Conservation (phyloP, 2,888 invertebrate genomes). For the Empis livida region DNA sequence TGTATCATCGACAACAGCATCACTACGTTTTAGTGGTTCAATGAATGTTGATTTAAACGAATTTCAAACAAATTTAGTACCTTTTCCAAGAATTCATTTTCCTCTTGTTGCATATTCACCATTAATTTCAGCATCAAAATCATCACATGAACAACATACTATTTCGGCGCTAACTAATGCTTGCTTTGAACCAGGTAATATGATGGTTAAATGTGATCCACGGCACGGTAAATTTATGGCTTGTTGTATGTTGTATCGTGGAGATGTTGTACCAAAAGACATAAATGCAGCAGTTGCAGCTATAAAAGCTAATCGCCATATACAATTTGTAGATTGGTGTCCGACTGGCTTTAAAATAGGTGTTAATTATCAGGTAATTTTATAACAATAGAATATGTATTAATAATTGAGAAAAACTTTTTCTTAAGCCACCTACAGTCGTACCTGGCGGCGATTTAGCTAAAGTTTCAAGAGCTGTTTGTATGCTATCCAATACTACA, state of each 20-base stretch:
- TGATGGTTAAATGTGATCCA: slow-evolving; percentile 85
- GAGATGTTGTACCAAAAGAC: slow-evolving; percentile 82
- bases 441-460: slow-evolving; percentile 68
- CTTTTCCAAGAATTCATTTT: slow-evolving; percentile 78
- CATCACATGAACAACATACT: slow-evolving; percentile 29
- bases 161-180: slow-evolving; percentile 68
- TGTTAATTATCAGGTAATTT: slow-evolving; percentile 77
- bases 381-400: no score
- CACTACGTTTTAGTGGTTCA: slow-evolving; percentile 75
- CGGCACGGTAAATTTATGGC: slow-evolving; percentile 81
- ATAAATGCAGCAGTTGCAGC: slow-evolving; percentile 72
- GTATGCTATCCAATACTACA: slow-evolving; percentile 84
- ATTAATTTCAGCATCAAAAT: slow-evolving; percentile 23
- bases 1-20: slow-evolving; percentile 79
- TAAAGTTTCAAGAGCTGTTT: slow-evolving; percentile 72
- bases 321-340: slow-evolving; percentile 91
- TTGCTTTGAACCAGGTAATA: slow-evolving; percentile 78
- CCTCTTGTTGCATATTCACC: slow-evolving; percentile 32
- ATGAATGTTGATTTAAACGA: slow-evolving; percentile 80
- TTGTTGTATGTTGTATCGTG: slow-evolving; percentile 72
- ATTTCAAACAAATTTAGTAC: slow-evolving; percentile 84
- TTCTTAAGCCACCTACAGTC: slow-evolving; percentile 64
- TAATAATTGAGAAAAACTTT: no score
- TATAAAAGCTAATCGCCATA: slow-evolving; percentile 61
- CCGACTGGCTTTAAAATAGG: slow-evolving; percentile 86